A percentile compares a stretch with the other conserved stretches of the same genome.
Evolutionary conservation across 92 coral and sea anemone species (phyloP).

Genomic region (Epizoanthus scotinus): DNA sequence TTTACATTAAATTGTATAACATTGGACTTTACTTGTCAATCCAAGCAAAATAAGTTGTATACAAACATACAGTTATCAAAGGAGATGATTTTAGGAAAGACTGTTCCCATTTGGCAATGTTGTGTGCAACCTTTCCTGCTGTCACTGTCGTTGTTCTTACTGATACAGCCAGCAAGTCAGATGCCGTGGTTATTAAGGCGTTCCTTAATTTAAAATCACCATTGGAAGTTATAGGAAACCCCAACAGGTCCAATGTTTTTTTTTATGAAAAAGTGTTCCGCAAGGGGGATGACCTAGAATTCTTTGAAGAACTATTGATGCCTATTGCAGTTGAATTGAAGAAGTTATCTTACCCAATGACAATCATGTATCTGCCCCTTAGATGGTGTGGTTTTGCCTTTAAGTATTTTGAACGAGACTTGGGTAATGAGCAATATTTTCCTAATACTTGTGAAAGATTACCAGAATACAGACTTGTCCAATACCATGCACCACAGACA

Average conservation of each 20-base stretch:
- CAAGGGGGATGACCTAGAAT: slow-evolving; percentile 33
- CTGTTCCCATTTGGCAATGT: slow-evolving; percentile 1
- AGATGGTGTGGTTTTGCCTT: slow-evolving; percentile 61
- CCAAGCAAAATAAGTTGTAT: too few relatives aligned
- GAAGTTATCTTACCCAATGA: slow-evolving; percentile 27
- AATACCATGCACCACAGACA: slow-evolving; percentile 54
- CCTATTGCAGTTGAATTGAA: slow-evolving; percentile 17
- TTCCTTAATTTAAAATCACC: slow-evolving; percentile 27
- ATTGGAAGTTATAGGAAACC: slow-evolving; percentile 29
- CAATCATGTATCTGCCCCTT: slow-evolving; percentile 52
- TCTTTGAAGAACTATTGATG: too few relatives aligned
- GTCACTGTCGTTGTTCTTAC: slow-evolving; percentile 43
- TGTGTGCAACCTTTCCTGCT: slow-evolving; percentile 33
- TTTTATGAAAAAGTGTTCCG: slow-evolving; percentile 37
- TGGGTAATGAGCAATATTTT: slow-evolving; percentile 40
- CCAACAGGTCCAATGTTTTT: slow-evolving; percentile 41
- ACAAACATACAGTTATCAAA: too few relatives aligned
- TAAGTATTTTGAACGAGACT: slow-evolving; percentile 21
- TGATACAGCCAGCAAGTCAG: slow-evolving; percentile 44
- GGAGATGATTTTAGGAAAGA: slow-evolving; percentile 37
- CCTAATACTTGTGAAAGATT: not conserved
- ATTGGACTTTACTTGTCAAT: too few relatives aligned
- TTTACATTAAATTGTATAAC: too few relatives aligned
- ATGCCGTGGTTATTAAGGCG: slow-evolving; percentile 18
- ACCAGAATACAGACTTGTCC: slow-evolving; percentile 31